These are phyloP conservation scores for Lophura nycthemera DNA, from an alignment of 2,113 vertebrate genomes.

Conservation along the genomic window DNA sequence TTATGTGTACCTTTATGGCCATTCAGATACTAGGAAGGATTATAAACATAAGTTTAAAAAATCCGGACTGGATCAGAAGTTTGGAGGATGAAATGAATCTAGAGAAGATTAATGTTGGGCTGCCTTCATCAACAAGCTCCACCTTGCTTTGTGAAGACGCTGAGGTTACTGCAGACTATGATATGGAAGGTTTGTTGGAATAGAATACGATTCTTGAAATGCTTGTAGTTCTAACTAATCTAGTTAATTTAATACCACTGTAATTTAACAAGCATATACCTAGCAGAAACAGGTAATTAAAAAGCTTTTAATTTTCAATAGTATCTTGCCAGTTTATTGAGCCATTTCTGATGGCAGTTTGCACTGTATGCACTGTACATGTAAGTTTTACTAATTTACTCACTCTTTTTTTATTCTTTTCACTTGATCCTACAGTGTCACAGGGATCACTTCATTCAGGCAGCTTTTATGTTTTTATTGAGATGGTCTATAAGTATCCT, in stretches of 20 bases:
- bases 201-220: background rate
- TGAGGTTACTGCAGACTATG: constrained; percentile 90
- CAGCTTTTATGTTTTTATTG: background rate
- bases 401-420: background rate
- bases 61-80: constrained; percentile 92
- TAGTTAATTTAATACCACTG: background rate
- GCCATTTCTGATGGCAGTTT: background rate
- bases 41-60: constrained; percentile 91
- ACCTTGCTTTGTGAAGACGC: constrained; percentile 95
- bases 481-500: background rate
- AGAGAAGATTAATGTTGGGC: constrained; percentile 87
- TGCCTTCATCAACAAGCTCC: constrained; percentile 93
- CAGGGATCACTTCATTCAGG: background rate
- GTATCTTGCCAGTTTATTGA: background rate
- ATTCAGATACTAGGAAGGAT: constrained; percentile 87
- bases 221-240: background rate
- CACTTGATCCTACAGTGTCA: background rate
- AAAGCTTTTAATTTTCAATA: background rate
- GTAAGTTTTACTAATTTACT: background rate
- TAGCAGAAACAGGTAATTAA: background rate
- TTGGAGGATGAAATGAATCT: constrained; percentile 96
- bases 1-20: background rate
- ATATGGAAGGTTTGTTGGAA: constrained; percentile 91
- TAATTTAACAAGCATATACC: background rate
- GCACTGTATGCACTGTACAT: background rate